Base-by-base conservation (phyloP, 2,797 vertebrate species). In the Tenualosa ilisha region DNA sequence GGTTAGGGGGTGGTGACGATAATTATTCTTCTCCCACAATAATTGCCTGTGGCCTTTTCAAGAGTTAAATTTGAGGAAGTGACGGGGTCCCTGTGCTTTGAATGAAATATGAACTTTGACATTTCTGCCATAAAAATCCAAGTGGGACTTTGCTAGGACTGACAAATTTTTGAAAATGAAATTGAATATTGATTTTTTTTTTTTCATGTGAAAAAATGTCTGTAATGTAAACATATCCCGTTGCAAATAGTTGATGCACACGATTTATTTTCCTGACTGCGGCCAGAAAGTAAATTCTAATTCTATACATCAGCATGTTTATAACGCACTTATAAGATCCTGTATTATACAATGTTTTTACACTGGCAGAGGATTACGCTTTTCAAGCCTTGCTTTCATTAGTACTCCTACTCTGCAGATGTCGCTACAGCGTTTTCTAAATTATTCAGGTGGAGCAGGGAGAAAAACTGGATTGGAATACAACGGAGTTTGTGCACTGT, bases 391-490 rank as follows among this genome's bases (percentile, higher is more conserved):
- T 61, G 13, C 13, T 43, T 54, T 82, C 85, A 50, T 63, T 84
- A 50, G 83, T 84, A 89, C 87, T 89, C 88, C 88, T 89, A 59
- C 63, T 82, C 88, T 85, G 85, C 84, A 89, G 88, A 53, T 88
- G 88, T 88, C 88, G 87, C 88, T 88, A 54, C 86, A 87, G 88
- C 49, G 82, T 84, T 83, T 63, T 84, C 53, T 82, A 86, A 86
- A 84, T 85, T 40, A 85, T 86, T 86, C 85, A 81, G 59, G 72
- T 72, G 63, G 63, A 86, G 86, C 79, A 50, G 61, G 72, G 53
- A 65, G 54, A 79, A 72, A 61, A 85, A 86, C 72, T 84, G 82
- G 84, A 86, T 81, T 81, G 82, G 86, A 86, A 85, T 65, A 86
- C 84, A 85, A 84, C 88, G 85, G 86, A 88, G 88, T 86, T 89